Conservation (phyloP, 2,888 invertebrate species). For the Actias luna region DNA sequence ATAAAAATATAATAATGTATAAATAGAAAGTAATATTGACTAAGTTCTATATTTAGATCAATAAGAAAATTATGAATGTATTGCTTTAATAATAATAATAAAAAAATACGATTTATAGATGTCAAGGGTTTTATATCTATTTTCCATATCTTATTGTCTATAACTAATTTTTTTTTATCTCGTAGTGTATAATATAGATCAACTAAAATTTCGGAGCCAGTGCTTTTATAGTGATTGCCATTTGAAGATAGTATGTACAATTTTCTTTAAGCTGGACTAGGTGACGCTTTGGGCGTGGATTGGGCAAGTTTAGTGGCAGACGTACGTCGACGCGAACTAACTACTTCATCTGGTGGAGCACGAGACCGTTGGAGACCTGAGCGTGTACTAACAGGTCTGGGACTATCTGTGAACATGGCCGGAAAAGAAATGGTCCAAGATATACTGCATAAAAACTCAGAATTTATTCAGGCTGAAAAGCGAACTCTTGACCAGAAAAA, state of each 20-base stretch:
- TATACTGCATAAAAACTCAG: slow-evolving; percentile 60
- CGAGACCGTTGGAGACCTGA: slow-evolving; percentile 91
- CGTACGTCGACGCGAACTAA: slow-evolving; percentile 81
- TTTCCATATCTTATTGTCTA: too few species aligned
- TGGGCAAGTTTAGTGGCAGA: slow-evolving; percentile 95
- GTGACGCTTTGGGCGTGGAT: slow-evolving; percentile 97
- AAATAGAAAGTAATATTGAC: too few species aligned
- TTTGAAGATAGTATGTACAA: too few species aligned
- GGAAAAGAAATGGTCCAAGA: slow-evolving; percentile 79
- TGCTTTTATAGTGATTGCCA: too few species aligned
- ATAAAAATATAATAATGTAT: neutral
- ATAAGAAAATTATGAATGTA: too few species aligned
- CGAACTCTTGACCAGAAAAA: slow-evolving; percentile 32
- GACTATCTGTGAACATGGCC: slow-evolving; percentile 89
- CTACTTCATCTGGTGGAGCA: slow-evolving; percentile 80
- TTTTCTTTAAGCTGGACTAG: slow-evolving; percentile 82
- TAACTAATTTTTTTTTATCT: too few species aligned
- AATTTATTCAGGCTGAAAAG: slow-evolving; percentile 45
- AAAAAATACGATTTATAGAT: too few species aligned
- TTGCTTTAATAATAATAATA: too few species aligned
- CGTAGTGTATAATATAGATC: too few species aligned
- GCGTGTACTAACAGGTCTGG: slow-evolving; percentile 89
- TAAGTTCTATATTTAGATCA: too few species aligned
- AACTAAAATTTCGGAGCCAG: too few species aligned
- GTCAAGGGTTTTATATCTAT: too few species aligned